phyloP scores from a whole-genome alignment of 2,113 vertebrate genomes.

The Leucopternis melanops region DNA sequence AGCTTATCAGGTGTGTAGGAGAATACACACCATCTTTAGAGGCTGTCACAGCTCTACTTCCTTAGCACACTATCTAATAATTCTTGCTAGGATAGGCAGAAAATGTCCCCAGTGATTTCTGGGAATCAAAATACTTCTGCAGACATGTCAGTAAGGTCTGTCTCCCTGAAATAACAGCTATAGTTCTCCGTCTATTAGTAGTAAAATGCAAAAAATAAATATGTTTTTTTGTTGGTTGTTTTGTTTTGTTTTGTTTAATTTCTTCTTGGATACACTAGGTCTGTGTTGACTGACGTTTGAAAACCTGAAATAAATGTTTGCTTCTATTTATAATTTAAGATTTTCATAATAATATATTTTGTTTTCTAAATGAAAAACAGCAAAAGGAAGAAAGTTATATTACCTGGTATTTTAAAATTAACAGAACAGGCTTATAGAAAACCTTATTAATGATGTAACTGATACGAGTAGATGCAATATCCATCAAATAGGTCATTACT shows the following conservation, averaged over 20 bases:
- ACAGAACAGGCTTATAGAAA: conserved; percentile 13
- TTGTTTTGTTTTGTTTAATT: neutral
- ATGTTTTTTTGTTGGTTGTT: neutral
- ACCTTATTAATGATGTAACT: conserved; percentile 56
- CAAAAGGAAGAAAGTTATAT: neutral
- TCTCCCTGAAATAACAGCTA: neutral
- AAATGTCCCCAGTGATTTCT: neutral
- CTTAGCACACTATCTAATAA: fast-evolving
- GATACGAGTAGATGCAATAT: conserved; percentile 21
- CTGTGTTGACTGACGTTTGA: neutral
- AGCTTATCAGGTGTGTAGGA: neutral
- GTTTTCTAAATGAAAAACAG: neutral
- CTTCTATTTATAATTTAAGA: neutral
- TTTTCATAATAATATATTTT: neutral
- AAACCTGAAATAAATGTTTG: neutral
- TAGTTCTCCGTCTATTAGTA: neutral
- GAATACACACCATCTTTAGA: neutral
- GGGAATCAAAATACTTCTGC: neutral
- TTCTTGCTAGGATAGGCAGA: neutral
- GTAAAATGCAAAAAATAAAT: neutral
- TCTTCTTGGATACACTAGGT: neutral
- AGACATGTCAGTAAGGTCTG: neutral
- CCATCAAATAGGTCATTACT: conserved; percentile 33
- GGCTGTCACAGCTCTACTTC: neutral
- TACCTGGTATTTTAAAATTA: neutral